These are phyloP conservation scores for Drymodes brunneopygia DNA, from an alignment of 2,113 vertebrate species.

Conservation along the genomic window DNA sequence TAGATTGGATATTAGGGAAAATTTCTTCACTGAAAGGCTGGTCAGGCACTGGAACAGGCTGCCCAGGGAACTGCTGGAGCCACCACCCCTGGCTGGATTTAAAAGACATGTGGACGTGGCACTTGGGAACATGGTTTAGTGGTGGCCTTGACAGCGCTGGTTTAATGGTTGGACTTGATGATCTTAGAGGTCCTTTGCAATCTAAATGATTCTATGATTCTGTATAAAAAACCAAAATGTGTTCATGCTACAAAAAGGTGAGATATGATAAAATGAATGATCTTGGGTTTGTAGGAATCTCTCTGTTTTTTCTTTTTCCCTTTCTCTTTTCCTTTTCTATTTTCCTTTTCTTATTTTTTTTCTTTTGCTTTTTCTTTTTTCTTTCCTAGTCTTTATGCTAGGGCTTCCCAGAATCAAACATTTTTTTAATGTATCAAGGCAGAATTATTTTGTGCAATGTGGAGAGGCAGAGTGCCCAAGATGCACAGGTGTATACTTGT, in stretches of 20 bases:
- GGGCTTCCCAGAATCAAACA: not conserved
- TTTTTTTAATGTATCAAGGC: not conserved
- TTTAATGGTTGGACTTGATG: rapidly evolving
- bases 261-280: not conserved
- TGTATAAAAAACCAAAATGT: not conserved
- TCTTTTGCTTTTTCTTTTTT: rapidly evolving
- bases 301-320: not conserved
- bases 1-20: not conserved
- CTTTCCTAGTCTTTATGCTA: not conserved
- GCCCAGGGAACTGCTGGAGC: not conserved
- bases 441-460: not conserved
- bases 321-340: not conserved
- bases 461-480: not conserved
- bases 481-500: not conserved
- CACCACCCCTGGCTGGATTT: not conserved
- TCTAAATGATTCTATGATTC: not conserved
- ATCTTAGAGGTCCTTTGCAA: not conserved
- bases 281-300: not conserved
- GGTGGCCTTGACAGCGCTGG: not conserved
- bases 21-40: not conserved
- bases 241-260: not conserved
- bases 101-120: not conserved
- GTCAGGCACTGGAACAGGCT: not conserved
- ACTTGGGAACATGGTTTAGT: not conserved
- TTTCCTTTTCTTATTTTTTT: not conserved